Base-by-base conservation (phyloP, 2,113 vertebrate species). In the Micronycteris hirsuta region DNA sequence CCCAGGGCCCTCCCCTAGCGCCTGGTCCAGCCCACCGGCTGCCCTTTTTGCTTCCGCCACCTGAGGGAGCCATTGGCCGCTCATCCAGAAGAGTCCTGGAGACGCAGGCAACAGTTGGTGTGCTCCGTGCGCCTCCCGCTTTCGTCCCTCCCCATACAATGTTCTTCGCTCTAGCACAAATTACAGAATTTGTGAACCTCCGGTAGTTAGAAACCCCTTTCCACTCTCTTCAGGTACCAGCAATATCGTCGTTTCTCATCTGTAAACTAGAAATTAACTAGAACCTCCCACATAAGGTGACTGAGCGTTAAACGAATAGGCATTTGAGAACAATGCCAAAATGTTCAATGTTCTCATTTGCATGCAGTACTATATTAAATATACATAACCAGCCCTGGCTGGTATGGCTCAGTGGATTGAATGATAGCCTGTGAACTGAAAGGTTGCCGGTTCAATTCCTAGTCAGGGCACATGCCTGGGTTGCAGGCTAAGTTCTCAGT, bases 61-160 rank as follows among this genome's bases (percentile, higher is more conserved):
- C 2, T 9, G 96, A 85, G 95, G 97, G 96, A 77, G 89, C 86
- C 77, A 7, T 70, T 81, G 87, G 45, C 83, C 76, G 14, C 38
- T 4, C 16, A 47, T 56, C 33, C 5, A 4, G 28, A 45, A 2
- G 7, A 68, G 61, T 52, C 54, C 38, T 11, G 4, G 15, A 26
- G 67, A 56, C 19, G 7, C 63, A 3, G 26, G 74, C n/a, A 24
- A 3, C 2, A 1, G 4, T 36, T 0, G 4, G 38, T 63, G 49
- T 2, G n/a, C 49, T 6, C 14, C 2, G 4, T 38, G 33, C 4
- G 12, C 31, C 12, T 8, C 33, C 24, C 0, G 13, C 36, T 49
- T 54, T 49, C 1, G 33, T 19, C 82, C 61, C 45, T 58, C 10
- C 24, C 3, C 7, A 6, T 11, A 24, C 6, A 4, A 14, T n/a